These are phyloP conservation scores for Hyla sarda DNA, from an alignment of 2,113 vertebrate species.

Conservation along the genomic window DNA sequence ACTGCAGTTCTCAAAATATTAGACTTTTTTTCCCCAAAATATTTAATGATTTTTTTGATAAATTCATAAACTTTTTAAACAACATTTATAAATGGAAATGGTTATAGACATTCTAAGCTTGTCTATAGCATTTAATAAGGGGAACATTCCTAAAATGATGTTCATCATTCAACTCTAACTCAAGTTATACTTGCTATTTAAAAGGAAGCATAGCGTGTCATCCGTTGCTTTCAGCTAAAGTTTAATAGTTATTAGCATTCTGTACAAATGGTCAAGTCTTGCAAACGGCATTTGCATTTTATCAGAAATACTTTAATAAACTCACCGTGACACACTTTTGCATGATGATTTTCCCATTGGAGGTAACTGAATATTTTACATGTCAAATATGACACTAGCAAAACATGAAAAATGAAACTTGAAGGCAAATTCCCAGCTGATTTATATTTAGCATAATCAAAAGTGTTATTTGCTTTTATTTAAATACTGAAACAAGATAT, in stretches of 20 bases:
- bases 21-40: too few species aligned
- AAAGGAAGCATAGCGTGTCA: background rate
- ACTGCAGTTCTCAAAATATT: too few species aligned
- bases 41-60: too few species aligned
- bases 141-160: background rate
- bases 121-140: background rate
- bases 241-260: background rate
- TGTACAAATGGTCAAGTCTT: background rate
- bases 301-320: background rate
- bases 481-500: slow-evolving; percentile 33
- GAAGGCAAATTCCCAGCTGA: slow-evolving; percentile 37
- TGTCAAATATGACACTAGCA: slow-evolving; percentile 48
- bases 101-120: too few species aligned
- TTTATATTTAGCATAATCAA: slow-evolving; percentile 55
- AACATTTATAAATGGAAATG: too few species aligned
- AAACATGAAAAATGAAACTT: slow-evolving; percentile 39
- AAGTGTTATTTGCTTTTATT: slow-evolving; percentile 54
- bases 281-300: background rate
- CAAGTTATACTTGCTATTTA: too few species aligned
- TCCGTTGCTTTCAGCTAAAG: background rate
- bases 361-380: slow-evolving; percentile 48
- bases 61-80: too few species aligned
- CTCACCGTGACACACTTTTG: background rate
- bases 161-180: too few species aligned
- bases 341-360: background rate